A percentile compares a stretch with the other conserved stretches of the same genome.
Conservation (phyloP, 2,797 vertebrate species). For the Alosa sapidissima region DNA sequence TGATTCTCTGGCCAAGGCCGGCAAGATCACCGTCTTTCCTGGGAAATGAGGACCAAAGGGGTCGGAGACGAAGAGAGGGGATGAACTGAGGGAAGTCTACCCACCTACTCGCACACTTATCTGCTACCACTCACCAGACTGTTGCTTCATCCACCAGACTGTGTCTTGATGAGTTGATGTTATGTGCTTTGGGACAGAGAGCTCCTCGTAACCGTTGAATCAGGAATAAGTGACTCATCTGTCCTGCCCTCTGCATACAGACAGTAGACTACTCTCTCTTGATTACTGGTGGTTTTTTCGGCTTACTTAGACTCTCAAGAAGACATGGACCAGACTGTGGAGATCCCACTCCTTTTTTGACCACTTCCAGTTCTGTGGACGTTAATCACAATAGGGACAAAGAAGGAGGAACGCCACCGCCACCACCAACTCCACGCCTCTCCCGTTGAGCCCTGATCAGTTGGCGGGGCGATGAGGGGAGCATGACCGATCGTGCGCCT, state of each 20-base stretch:
- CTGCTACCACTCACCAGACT: slow-evolving; percentile 10
- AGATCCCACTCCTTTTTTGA: not conserved
- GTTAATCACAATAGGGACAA: not conserved
- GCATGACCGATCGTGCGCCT: not conserved
- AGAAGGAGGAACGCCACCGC: not conserved
- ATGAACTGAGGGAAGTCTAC: slow-evolving; percentile 26
- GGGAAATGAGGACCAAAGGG: slow-evolving; percentile 75
- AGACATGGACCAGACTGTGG: not conserved
- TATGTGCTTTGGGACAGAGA: slow-evolving; percentile 25
- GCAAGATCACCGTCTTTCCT: slow-evolving; percentile 91
- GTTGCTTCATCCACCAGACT: slow-evolving; percentile 40
- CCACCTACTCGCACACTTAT: not conserved
- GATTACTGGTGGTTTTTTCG: slow-evolving; percentile 26
- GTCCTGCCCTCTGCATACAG: slow-evolving; percentile 23
- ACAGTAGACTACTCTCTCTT: not conserved
- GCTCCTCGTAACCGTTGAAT: slow-evolving; percentile 26
- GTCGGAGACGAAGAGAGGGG: not conserved
- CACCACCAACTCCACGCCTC: not conserved
- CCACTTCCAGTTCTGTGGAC: not conserved
- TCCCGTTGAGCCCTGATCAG: slow-evolving; percentile 40
- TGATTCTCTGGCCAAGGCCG: slow-evolving; percentile 84
- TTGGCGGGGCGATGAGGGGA: slow-evolving; percentile 19
- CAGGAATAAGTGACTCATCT: slow-evolving; percentile 33
- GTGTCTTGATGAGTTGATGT: slow-evolving; percentile 36
- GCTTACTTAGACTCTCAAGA: not conserved